Conservation (phyloP, 2,797 vertebrate species). For the Spondyliosoma cantharus region DNA sequence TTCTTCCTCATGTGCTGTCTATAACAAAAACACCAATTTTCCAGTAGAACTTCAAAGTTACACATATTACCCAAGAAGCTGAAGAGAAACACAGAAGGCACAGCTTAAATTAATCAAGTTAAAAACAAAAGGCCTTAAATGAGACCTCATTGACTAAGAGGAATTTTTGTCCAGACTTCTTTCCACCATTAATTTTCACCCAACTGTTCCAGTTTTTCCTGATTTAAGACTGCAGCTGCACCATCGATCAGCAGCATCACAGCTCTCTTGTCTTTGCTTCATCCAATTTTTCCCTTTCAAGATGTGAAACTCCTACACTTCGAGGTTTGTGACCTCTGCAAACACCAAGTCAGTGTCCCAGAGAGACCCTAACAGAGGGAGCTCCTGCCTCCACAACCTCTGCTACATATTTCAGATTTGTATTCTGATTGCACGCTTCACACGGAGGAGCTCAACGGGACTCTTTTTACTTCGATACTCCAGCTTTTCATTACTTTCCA, state of each 20-base stretch:
- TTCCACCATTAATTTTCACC: too few relatives aligned
- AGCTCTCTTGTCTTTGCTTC: constrained; percentile 10
- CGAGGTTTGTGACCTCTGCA: constrained; percentile 30
- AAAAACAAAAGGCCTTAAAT: too few relatives aligned
- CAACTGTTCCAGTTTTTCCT: too few relatives aligned
- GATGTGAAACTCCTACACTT: constrained; percentile 42
- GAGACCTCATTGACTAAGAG: too few relatives aligned
- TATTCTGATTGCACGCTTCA: constrained; percentile 12
- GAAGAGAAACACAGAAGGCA: too few relatives aligned
- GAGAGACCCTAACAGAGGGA: constrained; percentile 36
- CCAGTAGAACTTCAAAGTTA: too few relatives aligned
- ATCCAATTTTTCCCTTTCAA: constrained; percentile 4
- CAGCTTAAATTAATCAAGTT: too few relatives aligned
- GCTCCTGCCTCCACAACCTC: constrained; percentile 32
- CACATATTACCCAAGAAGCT: too few relatives aligned
- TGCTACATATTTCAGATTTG: constrained; percentile 24
- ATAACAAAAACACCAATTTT: too few relatives aligned
- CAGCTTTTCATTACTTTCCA: constrained; percentile 5
- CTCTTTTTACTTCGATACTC: background rate
- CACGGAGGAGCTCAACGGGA: background rate
- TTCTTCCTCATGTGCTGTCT: too few relatives aligned
- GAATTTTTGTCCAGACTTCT: too few relatives aligned
- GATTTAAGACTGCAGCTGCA: constrained; percentile 36
- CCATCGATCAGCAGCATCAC: background rate
- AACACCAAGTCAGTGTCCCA: constrained; percentile 46